phyloP scores from a whole-genome alignment of 2,113 vertebrate genomes.

The Protomyctophum bolini region DNA sequence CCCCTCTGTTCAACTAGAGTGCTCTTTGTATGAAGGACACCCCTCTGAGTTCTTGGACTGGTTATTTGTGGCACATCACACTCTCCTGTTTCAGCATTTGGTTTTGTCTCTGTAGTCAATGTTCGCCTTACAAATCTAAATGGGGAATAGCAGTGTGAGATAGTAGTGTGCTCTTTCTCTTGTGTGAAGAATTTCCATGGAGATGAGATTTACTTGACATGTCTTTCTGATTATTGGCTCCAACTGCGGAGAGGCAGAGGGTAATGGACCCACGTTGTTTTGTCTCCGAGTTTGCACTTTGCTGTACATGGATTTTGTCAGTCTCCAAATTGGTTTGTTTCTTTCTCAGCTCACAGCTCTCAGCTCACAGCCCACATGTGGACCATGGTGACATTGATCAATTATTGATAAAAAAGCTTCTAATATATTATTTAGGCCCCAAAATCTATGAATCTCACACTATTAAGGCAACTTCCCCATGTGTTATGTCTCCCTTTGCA shows the following conservation, averaged over 20 bases:
- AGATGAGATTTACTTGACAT: conserved; percentile 72
- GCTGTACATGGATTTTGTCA: conserved; percentile 38
- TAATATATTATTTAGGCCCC: no score
- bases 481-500: conserved; percentile 33
- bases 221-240: conserved; percentile 68
- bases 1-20: conserved; percentile 45
- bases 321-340: conserved; percentile 30
- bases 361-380: no score
- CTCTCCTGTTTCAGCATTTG: conserved; percentile 21
- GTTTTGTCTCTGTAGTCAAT: conserved; percentile 45
- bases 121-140: conserved; percentile 43
- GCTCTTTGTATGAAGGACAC: conserved; percentile 57
- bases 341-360: conserved; percentile 38
- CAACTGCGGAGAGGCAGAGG: conserved; percentile 34
- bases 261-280: conserved; percentile 21
- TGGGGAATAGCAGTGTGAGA: no score
- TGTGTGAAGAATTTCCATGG: conserved; percentile 63
- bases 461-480: conserved; percentile 29
- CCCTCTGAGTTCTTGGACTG: conserved; percentile 45
- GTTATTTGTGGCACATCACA: conserved; percentile 30
- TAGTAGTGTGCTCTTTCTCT: conserved; percentile 37
- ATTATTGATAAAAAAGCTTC: no score
- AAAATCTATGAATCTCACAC: no score
- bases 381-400: no score
- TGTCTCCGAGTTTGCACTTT: conserved; percentile 19